Base-by-base conservation (phyloP, 2,113 vertebrate genomes). In the Anolis carolinensis region DNA sequence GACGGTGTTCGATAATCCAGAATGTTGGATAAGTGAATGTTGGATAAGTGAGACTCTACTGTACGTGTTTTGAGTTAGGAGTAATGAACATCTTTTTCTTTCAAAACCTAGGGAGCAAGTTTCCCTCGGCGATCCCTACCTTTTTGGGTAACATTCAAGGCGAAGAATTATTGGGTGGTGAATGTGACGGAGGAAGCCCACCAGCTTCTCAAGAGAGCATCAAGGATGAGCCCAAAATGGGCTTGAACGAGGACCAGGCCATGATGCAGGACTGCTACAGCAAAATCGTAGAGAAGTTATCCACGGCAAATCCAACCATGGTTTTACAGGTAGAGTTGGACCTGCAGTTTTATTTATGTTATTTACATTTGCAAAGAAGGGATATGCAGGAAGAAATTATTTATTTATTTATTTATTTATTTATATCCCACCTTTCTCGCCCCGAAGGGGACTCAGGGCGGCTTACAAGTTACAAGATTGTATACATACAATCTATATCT, bases 261-360 rank as follows among this genome's bases (percentile, higher is more conserved):
- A 99, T 99, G 98, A 99, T 99, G 99, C 98, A 99, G 91, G 98
- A 99, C 91, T 99, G 98, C 93, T 99, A 99, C 94, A 99, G 98
- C 97, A 99, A 99, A 96, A 99, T 99, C 1, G 99, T 99, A 52
- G 99, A 99, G 88, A 99, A 98, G 70, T 95, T 99, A 36, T 99
- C 98, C 5, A 92, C 97, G 82, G 98, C 98, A 85, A 99, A 98
- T 91, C 98, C 98, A 7, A 99, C 98, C 25, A 99, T 99, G 99
- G 99, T 99, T 73, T 95, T 98, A 52, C 99, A 99, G 98, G 99
- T 99, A 97, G 86, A 72, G 52, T 27, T 65, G n/a, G 10, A 23
- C 18, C 50, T 39, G 52, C 13, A 48, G 52, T 34, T 39, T 79
- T 7, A 2, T 27, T 83, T 50, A 27, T 44, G 14, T 11, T 65